phyloP scores from a whole-genome alignment of 2,797 vertebrate genomes.

The Spinus pinus region DNA sequence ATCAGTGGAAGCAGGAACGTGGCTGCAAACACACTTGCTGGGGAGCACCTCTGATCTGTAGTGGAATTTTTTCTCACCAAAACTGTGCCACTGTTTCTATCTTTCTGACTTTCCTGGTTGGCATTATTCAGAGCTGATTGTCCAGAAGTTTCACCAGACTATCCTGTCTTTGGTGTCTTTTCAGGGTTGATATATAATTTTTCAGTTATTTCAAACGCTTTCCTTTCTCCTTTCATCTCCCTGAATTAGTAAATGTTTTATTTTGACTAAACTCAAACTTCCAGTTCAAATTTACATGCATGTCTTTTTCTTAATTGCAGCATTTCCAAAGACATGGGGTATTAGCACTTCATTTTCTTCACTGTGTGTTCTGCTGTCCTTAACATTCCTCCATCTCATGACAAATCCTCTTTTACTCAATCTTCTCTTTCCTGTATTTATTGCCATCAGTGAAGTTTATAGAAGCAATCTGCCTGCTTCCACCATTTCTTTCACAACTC shows the following conservation, averaged over 20 bases:
- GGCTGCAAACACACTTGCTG: not conserved
- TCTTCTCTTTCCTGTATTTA: not conserved
- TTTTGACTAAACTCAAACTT: not conserved
- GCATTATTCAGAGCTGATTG: not conserved
- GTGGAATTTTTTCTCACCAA: not conserved
- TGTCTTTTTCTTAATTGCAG: not conserved
- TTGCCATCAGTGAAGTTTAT: not conserved
- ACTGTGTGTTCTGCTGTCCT: not conserved
- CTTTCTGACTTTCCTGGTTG: not conserved
- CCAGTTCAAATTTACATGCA: not conserved
- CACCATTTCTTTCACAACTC: not conserved
- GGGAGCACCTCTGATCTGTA: not conserved
- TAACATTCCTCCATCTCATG: not conserved
- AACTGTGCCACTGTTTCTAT: not conserved
- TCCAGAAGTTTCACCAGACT: not conserved
- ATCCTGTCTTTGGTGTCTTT: not conserved
- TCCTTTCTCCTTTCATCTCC: not conserved
- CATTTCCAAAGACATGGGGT: not conserved
- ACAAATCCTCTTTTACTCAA: not conserved
- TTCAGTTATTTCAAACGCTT: not conserved
- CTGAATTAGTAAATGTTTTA: not conserved
- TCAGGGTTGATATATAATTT: not conserved
- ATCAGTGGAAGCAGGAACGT: not conserved
- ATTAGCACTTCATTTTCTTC: not conserved
- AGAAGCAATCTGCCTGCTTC: not conserved